Evolutionary conservation across 2,797 vertebrate species (phyloP), one percentile per base, ranked within the genome.

Genomic region (Girardinus metallicus): DNA sequence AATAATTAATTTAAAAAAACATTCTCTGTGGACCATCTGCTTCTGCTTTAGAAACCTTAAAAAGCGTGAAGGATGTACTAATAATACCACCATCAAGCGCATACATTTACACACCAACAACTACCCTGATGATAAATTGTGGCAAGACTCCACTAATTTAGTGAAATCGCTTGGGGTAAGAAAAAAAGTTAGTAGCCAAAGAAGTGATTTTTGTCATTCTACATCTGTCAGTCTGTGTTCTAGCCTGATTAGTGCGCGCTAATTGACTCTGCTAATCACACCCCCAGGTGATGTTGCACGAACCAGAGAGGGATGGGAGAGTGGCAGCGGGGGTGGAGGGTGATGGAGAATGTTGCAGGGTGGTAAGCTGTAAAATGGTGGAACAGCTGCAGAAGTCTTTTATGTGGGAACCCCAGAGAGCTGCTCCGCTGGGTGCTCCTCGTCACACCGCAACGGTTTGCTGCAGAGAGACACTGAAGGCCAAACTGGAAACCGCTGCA

Each of bases 211-310:
- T 85, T 90, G 87, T 85, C 89, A 86, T 91, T 93, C 86, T 92
- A 91, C 89, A 90, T 90, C 88, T 89, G 92, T 92, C 92, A 91
- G 89, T 91, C 88, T 90, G 86, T 89, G 88, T 87, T 90, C 90
- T 89, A 90, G 87, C 90, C 92, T 93, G 91, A 95, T 95, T 93
- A 94, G 90, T 87, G 85, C 9, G 53, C 53, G 53, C 91, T 94
- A 94, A 95, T 95, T 93, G 93, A 91, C 90, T 88, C 84, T 64
- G 92, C 92, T 95, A 95, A 95, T 95, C 89, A 90, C 86, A 91
- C 93, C 94, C 92, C 90, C 88, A 94, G 94, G 94, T 95, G 86
- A 87, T 83, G 82, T 79, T 43, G 88, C 74, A 75, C 51, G 68
- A 74, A 72, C 73, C 81, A 43, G 73, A 71, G 66, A 53, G 55